Evolutionary conservation across 2,888 invertebrate genomes (phyloP).

Genomic region (Drosophila infuscata): DNA sequence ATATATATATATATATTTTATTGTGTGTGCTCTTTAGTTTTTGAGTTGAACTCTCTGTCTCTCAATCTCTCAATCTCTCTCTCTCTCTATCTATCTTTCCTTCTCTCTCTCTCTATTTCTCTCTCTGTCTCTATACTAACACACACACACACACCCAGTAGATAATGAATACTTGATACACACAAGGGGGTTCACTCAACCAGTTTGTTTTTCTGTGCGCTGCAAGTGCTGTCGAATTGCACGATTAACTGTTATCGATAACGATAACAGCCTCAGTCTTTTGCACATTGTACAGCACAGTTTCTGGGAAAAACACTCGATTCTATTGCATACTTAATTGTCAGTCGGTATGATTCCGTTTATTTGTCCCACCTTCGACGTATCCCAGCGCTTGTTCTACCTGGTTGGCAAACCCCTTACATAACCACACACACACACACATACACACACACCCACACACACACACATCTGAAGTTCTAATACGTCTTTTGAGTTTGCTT

Average conservation of each 20-base stretch:
- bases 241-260: slow-evolving; percentile 15
- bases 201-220: slow-evolving; percentile 27
- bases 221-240: slow-evolving; percentile 17
- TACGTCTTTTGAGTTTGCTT: slow-evolving; percentile 31
- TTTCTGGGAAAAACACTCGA: neutral
- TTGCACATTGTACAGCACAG: slow-evolving; percentile 37
- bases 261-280: slow-evolving; percentile 11
- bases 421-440: slow-evolving; percentile 4
- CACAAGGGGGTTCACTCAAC: slow-evolving; percentile 32
- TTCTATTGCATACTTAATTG: slow-evolving; percentile 15
- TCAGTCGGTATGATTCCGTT: slow-evolving; percentile 26
- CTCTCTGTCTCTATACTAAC: slow-evolving; percentile 9
- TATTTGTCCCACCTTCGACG: neutral
- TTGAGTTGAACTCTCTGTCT: slow-evolving; percentile 37
- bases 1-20: slow-evolving; percentile 35
- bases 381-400: slow-evolving; percentile 35
- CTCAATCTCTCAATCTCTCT: slow-evolving; percentile 6
- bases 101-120: slow-evolving; percentile 1
- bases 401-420: slow-evolving; percentile 45
- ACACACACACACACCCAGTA: neutral
- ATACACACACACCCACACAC: slow-evolving; percentile 2
- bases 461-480: slow-evolving; percentile 4
- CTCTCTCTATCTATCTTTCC: slow-evolving; percentile 9
- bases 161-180: slow-evolving; percentile 24
- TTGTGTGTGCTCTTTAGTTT: slow-evolving; percentile 44